phyloP scores from a whole-genome alignment of 2,113 vertebrate genomes.

The Chrysemys picta region DNA sequence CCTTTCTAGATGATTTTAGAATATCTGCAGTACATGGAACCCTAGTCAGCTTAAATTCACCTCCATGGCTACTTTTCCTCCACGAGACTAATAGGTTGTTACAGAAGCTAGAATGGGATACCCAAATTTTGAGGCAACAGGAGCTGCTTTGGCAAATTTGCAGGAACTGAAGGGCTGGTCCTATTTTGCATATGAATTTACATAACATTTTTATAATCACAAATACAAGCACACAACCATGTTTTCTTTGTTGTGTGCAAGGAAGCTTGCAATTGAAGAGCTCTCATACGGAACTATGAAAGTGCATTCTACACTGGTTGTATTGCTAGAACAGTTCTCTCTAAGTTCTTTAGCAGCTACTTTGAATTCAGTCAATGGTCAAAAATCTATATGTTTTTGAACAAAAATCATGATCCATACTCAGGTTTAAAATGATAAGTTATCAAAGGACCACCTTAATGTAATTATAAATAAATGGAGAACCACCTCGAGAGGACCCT shows the following conservation, averaged over 20 bases:
- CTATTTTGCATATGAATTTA: background rate
- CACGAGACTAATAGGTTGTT: background rate
- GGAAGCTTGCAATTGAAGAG: background rate
- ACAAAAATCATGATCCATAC: background rate
- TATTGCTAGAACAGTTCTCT: background rate
- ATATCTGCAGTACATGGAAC: background rate
- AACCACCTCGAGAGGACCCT: background rate
- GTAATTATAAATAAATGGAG: background rate
- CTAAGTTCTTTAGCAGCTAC: rapidly evolving
- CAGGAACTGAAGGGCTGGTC: background rate
- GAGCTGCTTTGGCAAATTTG: background rate
- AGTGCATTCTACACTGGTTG: background rate
- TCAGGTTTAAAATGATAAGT: background rate
- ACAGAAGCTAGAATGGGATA: background rate
- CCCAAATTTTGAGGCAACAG: background rate
- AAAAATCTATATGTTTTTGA: background rate
- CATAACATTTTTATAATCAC: background rate
- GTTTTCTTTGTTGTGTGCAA: background rate
- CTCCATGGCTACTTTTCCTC: background rate
- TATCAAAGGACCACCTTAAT: background rate
- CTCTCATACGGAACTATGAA: background rate
- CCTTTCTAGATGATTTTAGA: background rate
- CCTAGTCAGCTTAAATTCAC: background rate
- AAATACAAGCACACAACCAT: background rate
- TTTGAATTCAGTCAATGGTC: background rate